These are phyloP conservation scores for Pseudochirops corinnae DNA, from an alignment of 2,797 vertebrate genomes.

Conservation along the genomic window DNA sequence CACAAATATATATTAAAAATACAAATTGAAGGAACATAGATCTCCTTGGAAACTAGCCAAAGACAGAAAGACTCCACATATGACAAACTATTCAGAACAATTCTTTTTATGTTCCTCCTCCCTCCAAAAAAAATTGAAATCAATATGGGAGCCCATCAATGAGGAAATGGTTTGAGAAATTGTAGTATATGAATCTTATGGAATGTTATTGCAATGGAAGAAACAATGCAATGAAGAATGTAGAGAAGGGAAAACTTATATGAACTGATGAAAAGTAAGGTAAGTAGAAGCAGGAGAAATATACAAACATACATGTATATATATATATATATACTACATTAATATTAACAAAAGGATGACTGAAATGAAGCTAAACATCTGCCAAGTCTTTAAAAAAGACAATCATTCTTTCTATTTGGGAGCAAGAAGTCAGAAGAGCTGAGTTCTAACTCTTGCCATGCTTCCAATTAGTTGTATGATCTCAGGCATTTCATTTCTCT, in stretches of 20 bases:
- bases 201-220: neutral
- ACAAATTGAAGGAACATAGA: neutral
- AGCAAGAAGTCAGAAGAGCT: neutral
- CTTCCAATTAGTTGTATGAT: neutral
- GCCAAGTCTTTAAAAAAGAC: neutral
- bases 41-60: neutral
- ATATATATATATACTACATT: neutral
- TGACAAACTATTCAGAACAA: neutral
- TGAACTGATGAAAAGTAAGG: neutral
- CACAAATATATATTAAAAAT: neutral
- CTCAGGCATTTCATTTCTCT: neutral
- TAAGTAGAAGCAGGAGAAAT: neutral
- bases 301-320: neutral
- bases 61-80: neutral
- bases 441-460: neutral
- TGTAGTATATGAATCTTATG: neutral
- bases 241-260: neutral
- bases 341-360: neutral
- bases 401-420: neutral
- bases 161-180: neutral
- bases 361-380: neutral
- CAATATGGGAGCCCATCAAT: neutral
- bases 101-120: neutral
- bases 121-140: neutral
- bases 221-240: neutral